These are phyloP conservation scores for Cydia amplana DNA, from an alignment of 1,140 invertebrate genomes.

Conservation along the genomic window DNA sequence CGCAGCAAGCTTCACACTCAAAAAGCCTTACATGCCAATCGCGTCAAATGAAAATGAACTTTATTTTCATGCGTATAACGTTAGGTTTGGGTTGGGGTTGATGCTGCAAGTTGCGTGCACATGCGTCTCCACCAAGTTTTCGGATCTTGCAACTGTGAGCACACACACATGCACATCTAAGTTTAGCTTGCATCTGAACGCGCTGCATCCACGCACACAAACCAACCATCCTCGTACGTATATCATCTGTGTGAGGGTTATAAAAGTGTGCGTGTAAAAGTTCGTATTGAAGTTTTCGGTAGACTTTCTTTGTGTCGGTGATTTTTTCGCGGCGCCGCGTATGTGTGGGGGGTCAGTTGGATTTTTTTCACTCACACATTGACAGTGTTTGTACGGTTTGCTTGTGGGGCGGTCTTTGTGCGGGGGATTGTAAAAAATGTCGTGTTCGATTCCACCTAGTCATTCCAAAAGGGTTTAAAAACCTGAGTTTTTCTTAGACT, in stretches of 20 bases:
- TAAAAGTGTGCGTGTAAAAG: constrained; percentile 66
- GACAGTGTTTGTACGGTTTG: constrained; percentile 57
- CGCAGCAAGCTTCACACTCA: constrained; percentile 49
- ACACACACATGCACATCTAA: constrained; percentile 64
- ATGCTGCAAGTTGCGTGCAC: constrained; percentile 13
- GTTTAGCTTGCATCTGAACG: constrained; percentile 67
- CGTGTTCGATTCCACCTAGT: constrained; percentile 68
- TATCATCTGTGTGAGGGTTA: constrained; percentile 43
- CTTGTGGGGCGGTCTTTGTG: constrained; percentile 73
- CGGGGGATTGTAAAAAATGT: constrained; percentile 77
- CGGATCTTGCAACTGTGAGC: constrained; percentile 72
- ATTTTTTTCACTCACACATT: constrained; percentile 70
- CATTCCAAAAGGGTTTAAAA: constrained; percentile 5
- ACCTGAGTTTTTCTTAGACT: not conserved
- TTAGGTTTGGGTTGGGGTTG: constrained; percentile 38
- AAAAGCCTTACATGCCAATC: constrained; percentile 45
- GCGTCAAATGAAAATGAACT: constrained; percentile 36
- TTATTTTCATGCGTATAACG: constrained; percentile 37
- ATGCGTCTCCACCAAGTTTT: constrained; percentile 58
- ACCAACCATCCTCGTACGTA: constrained; percentile 54
- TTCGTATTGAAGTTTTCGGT: constrained; percentile 77
- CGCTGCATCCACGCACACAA: constrained; percentile 68
- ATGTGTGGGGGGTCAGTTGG: constrained; percentile 74
- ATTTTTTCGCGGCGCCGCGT: constrained; percentile 69
- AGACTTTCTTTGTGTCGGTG: constrained; percentile 78